Base-by-base conservation (phyloP, 2,888 invertebrate species). In the Perdita meconis region DNA sequence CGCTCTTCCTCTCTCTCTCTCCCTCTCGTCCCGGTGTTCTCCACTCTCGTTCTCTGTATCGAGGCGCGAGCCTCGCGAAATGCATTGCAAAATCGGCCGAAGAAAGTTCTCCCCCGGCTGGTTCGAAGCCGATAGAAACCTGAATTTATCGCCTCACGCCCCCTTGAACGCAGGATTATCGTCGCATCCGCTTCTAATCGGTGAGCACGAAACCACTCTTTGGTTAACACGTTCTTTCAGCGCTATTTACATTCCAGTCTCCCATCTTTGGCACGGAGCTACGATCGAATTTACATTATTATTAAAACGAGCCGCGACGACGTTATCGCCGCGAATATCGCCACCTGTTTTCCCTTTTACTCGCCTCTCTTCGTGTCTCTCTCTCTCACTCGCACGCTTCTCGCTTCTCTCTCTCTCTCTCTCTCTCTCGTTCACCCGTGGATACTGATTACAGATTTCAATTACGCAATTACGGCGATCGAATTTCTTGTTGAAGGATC, bases 231-330 rank as follows among this genome's bases (percentile, higher is more conserved):
- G 81, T 85, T 63, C 77, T 80, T 68, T 74, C 80, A 66, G 50
- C 74, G 55, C 61, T 84, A 83, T 75, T 60, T 78, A 78, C 81
- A 84, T 78, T 83, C 86, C 88, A 89, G 88, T 90, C 89, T 90
- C 85, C 86, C 80, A 86, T 91, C 91, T 91, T 91, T 91, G 91
- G 91, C 90, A 90, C 90, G 80, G 84, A 87, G 85, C 88, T 87
- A 78, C 82, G 70, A 70, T 85, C 81, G 81, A 80, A 63, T 85
- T 82, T 74, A 76, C 65, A 60, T 68, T 74, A 70, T 67, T 70
- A 63, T 73, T 80, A 73, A 72, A 76, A 65, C 64, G 26, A 26
- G 34, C 34, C 51, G 51, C 24, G 24, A 24, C 63, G 34, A 50
- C 24, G 30, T 40, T 63, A 53, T 70, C 66, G 63, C 38, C 50